Conservation (phyloP, 2,888 invertebrate genomes). For the Tetragnatha montana region DNA sequence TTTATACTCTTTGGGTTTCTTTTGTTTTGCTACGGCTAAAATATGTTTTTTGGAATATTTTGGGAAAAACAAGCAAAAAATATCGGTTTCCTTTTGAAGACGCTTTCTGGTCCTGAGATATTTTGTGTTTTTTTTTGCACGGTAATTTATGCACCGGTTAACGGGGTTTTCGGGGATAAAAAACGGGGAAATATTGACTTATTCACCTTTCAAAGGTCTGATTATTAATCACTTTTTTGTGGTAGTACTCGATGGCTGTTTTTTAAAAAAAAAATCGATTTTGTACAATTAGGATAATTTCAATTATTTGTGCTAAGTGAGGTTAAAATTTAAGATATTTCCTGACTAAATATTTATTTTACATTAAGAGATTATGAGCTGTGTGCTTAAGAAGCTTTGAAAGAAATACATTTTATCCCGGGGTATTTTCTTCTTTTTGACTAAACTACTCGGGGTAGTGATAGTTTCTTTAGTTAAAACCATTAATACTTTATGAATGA, state of each 20-base stretch:
- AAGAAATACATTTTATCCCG: too few relatives aligned
- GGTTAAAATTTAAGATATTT: background rate
- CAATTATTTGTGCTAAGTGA: background rate
- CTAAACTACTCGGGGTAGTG: too few relatives aligned
- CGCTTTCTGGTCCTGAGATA: background rate
- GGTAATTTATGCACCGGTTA: background rate
- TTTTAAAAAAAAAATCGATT: background rate
- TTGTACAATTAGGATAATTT: background rate
- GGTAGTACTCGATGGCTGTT: background rate
- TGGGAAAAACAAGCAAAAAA: background rate
- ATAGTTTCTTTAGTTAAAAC: too few relatives aligned
- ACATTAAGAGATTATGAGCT: background rate
- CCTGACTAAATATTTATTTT: background rate
- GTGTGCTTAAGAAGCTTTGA: background rate
- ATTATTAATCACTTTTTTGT: slow-evolving; percentile 1
- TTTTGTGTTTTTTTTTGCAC: background rate
- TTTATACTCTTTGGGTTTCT: background rate
- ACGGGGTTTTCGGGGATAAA: background rate
- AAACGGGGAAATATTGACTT: background rate
- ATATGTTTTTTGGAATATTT: background rate
- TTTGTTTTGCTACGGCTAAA: background rate
- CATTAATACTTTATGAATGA: too few relatives aligned
- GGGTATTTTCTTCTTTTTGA: too few relatives aligned
- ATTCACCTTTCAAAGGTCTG: background rate
- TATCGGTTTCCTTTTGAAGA: background rate